Conservation (phyloP, 1,140 invertebrate species). For the Diabrotica undecimpunctata region DNA sequence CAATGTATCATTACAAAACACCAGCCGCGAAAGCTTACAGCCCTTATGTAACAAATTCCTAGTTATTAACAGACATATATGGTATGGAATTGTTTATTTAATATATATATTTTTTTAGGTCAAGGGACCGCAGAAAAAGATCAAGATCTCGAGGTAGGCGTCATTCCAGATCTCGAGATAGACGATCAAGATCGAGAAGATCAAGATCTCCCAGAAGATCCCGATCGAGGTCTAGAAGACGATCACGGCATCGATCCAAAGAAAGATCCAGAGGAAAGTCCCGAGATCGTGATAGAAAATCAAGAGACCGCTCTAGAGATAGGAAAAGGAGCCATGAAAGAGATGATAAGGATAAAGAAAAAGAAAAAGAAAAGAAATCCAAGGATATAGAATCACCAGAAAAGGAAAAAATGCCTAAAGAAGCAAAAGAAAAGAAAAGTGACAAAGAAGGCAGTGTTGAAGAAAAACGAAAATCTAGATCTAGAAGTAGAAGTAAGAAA, state of each 20-base stretch:
- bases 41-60: too few species aligned
- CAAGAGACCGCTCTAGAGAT: conserved; percentile 41
- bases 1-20: too few species aligned
- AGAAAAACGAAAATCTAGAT: conserved; percentile 44
- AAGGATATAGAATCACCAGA: conserved; percentile 32
- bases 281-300: conserved; percentile 35
- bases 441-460: conserved; percentile 40
- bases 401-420: conserved; percentile 29
- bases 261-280: conserved; percentile 24
- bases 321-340: conserved; percentile 47
- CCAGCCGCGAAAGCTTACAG: too few species aligned
- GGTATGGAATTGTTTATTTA: too few species aligned
- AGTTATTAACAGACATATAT: too few species aligned
- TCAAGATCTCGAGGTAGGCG: conserved; percentile 48
- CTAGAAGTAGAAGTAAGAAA: conserved; percentile 46
- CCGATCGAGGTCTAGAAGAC: conserved; percentile 37
- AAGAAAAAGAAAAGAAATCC: conserved; percentile 42
- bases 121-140: conserved; percentile 45
- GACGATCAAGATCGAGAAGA: conserved; percentile 36
- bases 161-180: conserved; percentile 56
- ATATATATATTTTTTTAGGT: conserved; percentile 17
- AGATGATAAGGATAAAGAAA: conserved; percentile 46
- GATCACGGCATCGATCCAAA: conserved; percentile 34
- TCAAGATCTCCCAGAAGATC: conserved; percentile 39
- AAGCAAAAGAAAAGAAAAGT: conserved; percentile 40